Evolutionary conservation across 1,140 invertebrate species (phyloP).

Genomic region (Sycobia sp.): DNA sequence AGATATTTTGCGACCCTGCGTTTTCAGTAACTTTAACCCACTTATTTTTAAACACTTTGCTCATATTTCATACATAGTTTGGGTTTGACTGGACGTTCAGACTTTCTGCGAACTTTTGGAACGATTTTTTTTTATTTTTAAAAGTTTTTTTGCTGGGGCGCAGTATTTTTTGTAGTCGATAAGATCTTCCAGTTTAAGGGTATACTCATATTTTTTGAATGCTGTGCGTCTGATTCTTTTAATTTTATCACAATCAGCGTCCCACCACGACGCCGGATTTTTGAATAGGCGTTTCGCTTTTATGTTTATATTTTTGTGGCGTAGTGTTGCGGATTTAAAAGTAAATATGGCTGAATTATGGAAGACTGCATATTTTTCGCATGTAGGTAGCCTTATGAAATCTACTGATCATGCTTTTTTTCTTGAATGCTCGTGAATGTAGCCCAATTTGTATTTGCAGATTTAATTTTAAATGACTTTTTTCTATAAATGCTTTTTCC

Average conservation of each 20-base stretch:
- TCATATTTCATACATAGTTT: background rate
- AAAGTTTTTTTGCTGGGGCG: background rate
- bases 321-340: background rate
- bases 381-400: background rate
- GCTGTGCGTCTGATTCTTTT: constrained; percentile 1
- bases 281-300: background rate
- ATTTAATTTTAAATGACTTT: background rate
- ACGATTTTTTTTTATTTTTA: background rate
- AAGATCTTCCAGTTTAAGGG: background rate
- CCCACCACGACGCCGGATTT: constrained; percentile 27
- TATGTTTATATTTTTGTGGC: background rate
- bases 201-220: background rate
- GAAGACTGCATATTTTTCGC: background rate
- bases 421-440: background rate
- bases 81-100: background rate
- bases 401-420: background rate
- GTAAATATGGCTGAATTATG: background rate
- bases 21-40: background rate
- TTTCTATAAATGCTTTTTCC: background rate
- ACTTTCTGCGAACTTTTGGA: background rate
- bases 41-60: background rate
- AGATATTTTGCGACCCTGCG: background rate
- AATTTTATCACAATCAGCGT: constrained; percentile 26
- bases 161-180: background rate
- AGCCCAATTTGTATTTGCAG: background rate